Evolutionary conservation across 2,797 vertebrate genomes (phyloP).

Genomic region (Mus caroli): DNA sequence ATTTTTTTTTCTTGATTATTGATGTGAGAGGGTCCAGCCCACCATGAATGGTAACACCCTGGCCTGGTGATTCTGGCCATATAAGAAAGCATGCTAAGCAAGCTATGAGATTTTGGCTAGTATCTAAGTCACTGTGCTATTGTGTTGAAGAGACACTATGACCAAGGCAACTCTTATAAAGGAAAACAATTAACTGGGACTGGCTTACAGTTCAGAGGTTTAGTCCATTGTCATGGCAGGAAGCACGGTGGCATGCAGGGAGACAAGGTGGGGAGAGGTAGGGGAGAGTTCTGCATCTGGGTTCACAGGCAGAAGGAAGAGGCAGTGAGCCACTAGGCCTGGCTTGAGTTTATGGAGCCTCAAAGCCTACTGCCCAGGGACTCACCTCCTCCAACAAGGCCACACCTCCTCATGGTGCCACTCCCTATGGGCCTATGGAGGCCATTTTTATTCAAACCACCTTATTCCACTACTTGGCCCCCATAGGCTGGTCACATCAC

Average conservation of each 20-base stretch:
- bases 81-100: not conserved
- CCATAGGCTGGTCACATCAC: not conserved
- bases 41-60: not conserved
- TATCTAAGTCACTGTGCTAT: not conserved
- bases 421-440: not conserved
- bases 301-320: not conserved
- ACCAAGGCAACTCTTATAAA: not conserved
- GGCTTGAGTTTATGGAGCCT: not conserved
- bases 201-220: not conserved
- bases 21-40: too few relatives aligned
- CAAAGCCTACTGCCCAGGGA: not conserved
- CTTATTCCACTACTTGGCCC: not conserved
- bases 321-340: not conserved
- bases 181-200: not conserved
- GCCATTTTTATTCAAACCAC: not conserved
- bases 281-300: not conserved
- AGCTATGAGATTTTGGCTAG: not conserved
- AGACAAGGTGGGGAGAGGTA: not conserved
- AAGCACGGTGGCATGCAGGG: not conserved
- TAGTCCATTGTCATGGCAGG: not conserved
- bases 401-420: not conserved
- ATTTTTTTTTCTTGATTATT: not conserved
- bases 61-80: not conserved
- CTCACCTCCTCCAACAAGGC: not conserved
- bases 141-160: not conserved